These are phyloP conservation scores for Parnassius smintheus DNA, from an alignment of 2,888 invertebrate genomes.

Conservation along the genomic window DNA sequence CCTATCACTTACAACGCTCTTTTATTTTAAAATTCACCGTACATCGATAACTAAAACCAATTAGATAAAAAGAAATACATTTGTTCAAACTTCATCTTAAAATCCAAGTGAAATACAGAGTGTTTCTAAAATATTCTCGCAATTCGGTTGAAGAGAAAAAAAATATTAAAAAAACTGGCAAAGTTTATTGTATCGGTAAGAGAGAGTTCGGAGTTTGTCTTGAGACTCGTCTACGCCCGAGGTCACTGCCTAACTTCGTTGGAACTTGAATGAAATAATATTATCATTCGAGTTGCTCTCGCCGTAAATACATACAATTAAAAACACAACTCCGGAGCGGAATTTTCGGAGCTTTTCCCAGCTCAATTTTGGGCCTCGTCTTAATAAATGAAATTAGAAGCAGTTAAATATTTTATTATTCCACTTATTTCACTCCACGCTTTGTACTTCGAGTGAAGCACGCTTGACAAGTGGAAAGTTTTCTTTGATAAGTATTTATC, in stretches of 20 bases:
- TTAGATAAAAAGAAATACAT: no score
- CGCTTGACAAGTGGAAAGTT: not conserved
- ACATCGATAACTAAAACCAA: no score
- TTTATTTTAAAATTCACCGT: no score
- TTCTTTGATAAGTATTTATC: constrained; percentile 5
- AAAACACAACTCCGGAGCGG: constrained; percentile 33
- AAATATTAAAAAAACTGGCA: constrained; percentile 42
- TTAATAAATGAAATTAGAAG: constrained; percentile 26
- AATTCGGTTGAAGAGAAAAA: constrained; percentile 34
- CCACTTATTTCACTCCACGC: constrained; percentile 1
- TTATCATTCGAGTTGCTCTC: constrained; percentile 50
- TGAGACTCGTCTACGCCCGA: constrained; percentile 40
- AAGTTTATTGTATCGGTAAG: constrained; percentile 58
- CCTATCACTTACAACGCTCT: no score
- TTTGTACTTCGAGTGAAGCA: not conserved
- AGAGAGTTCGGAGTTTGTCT: constrained; percentile 62
- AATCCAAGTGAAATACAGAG: constrained; percentile 55
- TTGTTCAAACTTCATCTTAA: constrained; percentile 41
- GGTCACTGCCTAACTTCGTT: constrained; percentile 45
- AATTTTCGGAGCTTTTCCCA: constrained; percentile 18
- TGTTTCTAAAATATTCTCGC: constrained; percentile 58
- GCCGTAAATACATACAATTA: constrained; percentile 41
- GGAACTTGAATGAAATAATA: constrained; percentile 59
- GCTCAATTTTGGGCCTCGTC: constrained; percentile 21
- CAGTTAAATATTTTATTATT: constrained; percentile 24